phyloP scores from a whole-genome alignment of 2,797 vertebrate genomes.

The Smutsia temminckii region DNA sequence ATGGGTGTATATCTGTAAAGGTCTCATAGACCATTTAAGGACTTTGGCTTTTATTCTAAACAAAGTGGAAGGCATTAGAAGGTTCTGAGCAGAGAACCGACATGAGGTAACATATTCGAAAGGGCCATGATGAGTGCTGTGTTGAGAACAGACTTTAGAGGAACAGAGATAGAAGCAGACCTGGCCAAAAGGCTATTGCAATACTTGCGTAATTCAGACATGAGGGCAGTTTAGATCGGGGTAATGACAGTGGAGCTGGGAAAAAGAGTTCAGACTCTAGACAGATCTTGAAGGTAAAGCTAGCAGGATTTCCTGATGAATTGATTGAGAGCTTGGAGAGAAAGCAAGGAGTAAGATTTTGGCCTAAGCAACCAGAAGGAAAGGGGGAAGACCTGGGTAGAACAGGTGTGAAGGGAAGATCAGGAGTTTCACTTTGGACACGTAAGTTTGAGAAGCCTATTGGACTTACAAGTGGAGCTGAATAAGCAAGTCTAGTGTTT shows the following conservation, averaged over 20 bases:
- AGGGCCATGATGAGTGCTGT: not conserved
- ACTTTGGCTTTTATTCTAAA: constrained; percentile 13
- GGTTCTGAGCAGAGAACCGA: not conserved
- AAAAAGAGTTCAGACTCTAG: not conserved
- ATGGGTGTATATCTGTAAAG: not conserved
- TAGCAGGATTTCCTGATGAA: not conserved
- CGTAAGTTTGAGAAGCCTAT: not conserved
- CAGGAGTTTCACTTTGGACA: not conserved
- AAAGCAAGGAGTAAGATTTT: not conserved
- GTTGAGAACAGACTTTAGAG: not conserved
- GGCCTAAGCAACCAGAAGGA: not conserved
- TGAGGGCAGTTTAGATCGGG: not conserved
- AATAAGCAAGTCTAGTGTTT: not conserved
- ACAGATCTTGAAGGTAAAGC: not conserved
- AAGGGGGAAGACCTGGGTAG: not conserved
- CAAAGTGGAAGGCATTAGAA: not conserved
- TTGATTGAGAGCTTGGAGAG: not conserved
- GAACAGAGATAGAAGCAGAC: not conserved
- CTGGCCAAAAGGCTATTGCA: not conserved
- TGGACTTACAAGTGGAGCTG: not conserved
- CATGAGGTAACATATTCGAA: not conserved
- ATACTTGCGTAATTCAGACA: not conserved
- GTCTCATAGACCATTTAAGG: not conserved
- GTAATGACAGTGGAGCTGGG: not conserved
- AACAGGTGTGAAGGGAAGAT: not conserved